Base-by-base conservation (phyloP, 2,113 vertebrate species). In the Pipra filicauda region DNA sequence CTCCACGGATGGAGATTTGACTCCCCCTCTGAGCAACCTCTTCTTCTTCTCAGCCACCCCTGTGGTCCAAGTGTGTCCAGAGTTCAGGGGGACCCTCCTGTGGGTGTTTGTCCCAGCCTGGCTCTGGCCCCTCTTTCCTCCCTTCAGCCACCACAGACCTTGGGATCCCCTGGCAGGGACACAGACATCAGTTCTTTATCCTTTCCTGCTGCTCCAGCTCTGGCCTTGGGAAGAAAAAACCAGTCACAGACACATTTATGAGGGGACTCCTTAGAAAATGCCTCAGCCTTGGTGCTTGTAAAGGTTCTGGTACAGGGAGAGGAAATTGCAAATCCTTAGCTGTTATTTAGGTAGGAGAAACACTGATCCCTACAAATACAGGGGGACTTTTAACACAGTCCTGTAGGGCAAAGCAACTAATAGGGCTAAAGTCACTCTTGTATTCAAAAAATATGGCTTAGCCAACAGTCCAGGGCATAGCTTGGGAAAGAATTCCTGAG, bases 121-220 rank as follows among this genome's bases (percentile, higher is more conserved):
- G 30, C 21, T 15, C 46, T 7, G 4, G 44, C n/a, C 21, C 6
- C 44, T 21, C 4, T 35, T 35, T 66, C 37, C 20, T 64, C 48
- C 75, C 19, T 23, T 23, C 31, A 15, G 46, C 46, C 39, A 54
- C 2, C 26, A 6, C 10, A 77, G 67, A 4, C 4, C 2, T 0
- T 2, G 5, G 7, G 2, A 8, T 33, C 9, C 5, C 15, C 3
- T n/a, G 11, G 13, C 15, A 21, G 26, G 15, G 27, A 0, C 31
- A 39, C 5, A 17, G 8, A 8, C 54, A 73, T 19, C 3, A 35
- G 19, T 15, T 35, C 30, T 55, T 66, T 12, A 5, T 49, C 23
- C 12, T 46, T 41, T 21, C 44, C 12, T 8, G 15, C 44, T 85
- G 61, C 62, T 49, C 3, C 31, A 31, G 8, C 2, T 3, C 28